Evolutionary conservation across 2,797 vertebrate species (phyloP).

Genomic region (Allobates femoralis): DNA sequence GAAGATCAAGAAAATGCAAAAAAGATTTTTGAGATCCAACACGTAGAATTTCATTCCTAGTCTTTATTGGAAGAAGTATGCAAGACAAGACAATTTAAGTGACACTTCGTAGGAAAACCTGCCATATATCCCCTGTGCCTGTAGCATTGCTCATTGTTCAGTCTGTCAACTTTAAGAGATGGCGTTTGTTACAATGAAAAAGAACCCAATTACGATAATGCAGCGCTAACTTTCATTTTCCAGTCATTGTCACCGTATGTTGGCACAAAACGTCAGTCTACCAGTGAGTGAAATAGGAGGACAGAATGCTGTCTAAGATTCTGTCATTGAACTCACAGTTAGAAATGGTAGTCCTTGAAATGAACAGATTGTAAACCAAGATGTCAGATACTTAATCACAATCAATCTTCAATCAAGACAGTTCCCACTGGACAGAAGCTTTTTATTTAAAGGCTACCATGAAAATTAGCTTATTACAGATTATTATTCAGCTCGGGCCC

Average conservation of each 20-base stretch:
- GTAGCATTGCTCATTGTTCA: constrained; percentile 20
- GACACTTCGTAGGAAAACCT: neutral
- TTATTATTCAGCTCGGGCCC: neutral
- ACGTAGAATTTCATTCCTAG: neutral
- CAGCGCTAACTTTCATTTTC: neutral
- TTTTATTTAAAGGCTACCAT: neutral
- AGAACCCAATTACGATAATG: constrained; percentile 12
- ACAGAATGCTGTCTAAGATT: neutral
- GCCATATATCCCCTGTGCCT: constrained; percentile 5
- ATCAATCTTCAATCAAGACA: neutral
- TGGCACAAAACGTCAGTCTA: neutral
- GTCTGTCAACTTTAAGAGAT: constrained; percentile 7
- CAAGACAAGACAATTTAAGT: constrained; percentile 15
- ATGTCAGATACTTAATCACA: neutral
- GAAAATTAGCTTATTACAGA: neutral
- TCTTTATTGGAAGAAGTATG: neutral
- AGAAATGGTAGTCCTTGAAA: neutral
- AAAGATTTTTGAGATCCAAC: constrained; percentile 1
- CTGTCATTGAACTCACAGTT: neutral
- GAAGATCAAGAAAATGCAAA: neutral
- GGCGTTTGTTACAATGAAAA: constrained; percentile 20
- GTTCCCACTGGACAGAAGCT: neutral
- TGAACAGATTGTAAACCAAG: neutral
- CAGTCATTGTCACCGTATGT: constrained; percentile 2
- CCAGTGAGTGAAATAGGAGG: neutral